Percentiles rank a stretch among this genome's conserved stretches.
Conservation (phyloP, 2,113 vertebrate species). For the Nerophis lumbriciformis region DNA sequence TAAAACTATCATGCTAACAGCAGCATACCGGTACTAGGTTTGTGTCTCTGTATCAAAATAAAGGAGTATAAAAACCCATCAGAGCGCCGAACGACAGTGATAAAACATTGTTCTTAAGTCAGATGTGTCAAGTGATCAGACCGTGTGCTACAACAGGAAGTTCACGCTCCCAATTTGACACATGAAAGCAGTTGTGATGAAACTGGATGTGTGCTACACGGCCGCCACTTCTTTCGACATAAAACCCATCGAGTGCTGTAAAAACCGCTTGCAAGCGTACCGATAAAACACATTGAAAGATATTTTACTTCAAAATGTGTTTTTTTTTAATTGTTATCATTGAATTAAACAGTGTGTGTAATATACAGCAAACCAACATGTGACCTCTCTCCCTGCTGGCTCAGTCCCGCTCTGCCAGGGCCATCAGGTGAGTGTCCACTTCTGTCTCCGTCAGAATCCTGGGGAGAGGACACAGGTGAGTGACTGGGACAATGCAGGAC, state of each 20-base stretch:
- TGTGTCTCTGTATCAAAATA: too few relatives aligned
- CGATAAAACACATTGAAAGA: not conserved
- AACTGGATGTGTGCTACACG: not conserved
- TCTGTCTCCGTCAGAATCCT: slow-evolving; percentile 92
- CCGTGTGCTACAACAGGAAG: slow-evolving; percentile 58
- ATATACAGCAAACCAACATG: slow-evolving; percentile 69
- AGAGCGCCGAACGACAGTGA: not conserved
- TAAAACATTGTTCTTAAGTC: slow-evolving; percentile 19
- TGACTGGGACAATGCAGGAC: too few relatives aligned
- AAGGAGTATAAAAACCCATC: not conserved
- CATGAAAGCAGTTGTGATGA: slow-evolving; percentile 1
- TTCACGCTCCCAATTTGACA: slow-evolving; percentile 31
- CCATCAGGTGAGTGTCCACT: slow-evolving; percentile 87
- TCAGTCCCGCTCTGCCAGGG: slow-evolving; percentile 93
- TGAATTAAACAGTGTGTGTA: slow-evolving; percentile 63
- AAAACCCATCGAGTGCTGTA: not conserved
- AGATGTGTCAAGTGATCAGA: slow-evolving; percentile 32
- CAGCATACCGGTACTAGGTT: too few relatives aligned
- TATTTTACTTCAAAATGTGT: slow-evolving; percentile 66
- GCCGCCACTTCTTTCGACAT: not conserved
- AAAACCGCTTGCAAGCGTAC: not conserved
- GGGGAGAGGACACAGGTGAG: slow-evolving; percentile 25
- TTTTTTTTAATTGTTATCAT: slow-evolving; percentile 48
- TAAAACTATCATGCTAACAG: too few relatives aligned
- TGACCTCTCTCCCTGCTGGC: slow-evolving; percentile 46